Evolutionary conservation across 1,140 invertebrate species (phyloP).

Genomic region (Teleopsis dalmanni): DNA sequence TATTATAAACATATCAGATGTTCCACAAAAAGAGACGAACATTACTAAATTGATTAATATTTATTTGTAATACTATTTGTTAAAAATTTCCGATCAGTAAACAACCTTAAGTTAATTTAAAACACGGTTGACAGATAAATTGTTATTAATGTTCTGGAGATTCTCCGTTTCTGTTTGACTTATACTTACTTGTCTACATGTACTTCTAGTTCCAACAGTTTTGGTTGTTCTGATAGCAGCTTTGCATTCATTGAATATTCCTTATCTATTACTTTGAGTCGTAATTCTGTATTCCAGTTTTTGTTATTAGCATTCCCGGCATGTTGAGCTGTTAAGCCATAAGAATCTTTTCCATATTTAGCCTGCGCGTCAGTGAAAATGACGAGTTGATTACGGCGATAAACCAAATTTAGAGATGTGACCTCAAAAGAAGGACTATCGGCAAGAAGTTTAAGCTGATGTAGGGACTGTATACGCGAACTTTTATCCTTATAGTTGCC

Average conservation of each 20-base stretch:
- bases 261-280: conserved; percentile 54
- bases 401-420: conserved; percentile 54
- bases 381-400: conserved; percentile 46
- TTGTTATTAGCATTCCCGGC: conserved; percentile 45
- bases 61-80: too few species aligned
- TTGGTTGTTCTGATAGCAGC: conserved; percentile 26
- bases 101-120: too few species aligned
- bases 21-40: too few species aligned
- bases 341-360: conserved; percentile 37
- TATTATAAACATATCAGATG: too few species aligned
- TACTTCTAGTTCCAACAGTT: conserved; percentile 49
- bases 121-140: too few species aligned
- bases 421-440: conserved; percentile 63
- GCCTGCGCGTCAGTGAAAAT: conserved; percentile 29
- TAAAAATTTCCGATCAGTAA: too few species aligned
- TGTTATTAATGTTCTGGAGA: too few species aligned
- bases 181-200: conserved; percentile 68
- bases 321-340: conserved; percentile 30
- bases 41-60: too few species aligned
- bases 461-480: conserved; percentile 51
- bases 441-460: conserved; percentile 59
- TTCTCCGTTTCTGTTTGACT: too few species aligned
- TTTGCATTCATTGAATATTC: conserved; percentile 53
- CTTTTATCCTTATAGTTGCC: conserved; percentile 67
- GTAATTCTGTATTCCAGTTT: conserved; percentile 52